phyloP scores from a whole-genome alignment of 1,140 invertebrate genomes.

The Dreissena rostriformis region DNA sequence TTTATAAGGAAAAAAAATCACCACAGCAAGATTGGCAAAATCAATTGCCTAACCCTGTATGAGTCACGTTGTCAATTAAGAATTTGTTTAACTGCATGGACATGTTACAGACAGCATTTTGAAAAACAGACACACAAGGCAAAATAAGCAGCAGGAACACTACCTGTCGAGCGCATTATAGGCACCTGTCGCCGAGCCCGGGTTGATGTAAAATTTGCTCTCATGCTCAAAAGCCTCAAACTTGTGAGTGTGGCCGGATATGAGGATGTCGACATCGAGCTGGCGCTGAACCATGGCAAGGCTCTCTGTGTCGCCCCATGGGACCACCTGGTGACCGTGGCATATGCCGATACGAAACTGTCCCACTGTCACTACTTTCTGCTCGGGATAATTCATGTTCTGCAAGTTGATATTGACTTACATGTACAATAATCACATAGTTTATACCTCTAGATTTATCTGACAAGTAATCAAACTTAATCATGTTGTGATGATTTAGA shows the following conservation, averaged over 20 bases:
- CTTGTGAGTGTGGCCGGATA: conserved; percentile 99
- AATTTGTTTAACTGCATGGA: not conserved
- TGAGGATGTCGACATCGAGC: conserved; percentile 98
- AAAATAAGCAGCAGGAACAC: not conserved
- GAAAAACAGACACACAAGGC: not conserved
- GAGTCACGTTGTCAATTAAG: no score
- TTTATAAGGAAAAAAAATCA: no score
- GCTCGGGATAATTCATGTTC: conserved; percentile 98
- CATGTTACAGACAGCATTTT: not conserved
- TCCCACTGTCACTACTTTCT: conserved; percentile 99
- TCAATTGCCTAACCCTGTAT: no score
- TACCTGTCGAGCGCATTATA: conserved; percentile 96
- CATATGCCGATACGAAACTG: conserved; percentile 98
- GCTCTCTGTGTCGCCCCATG: conserved; percentile 97
- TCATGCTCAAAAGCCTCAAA: conserved; percentile 99
- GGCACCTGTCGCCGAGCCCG: conserved; percentile 98
- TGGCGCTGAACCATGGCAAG: conserved; percentile 97
- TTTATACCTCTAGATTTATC: no score
- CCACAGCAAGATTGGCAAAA: no score
- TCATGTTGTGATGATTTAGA: no score
- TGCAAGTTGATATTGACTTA: conserved; percentile 80
- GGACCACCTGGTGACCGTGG: conserved; percentile 97
- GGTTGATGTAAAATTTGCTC: conserved; percentile 99
- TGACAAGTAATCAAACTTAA: no score
- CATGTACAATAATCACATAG: no score